These are phyloP conservation scores for Platichthys stellatus DNA, from an alignment of 2,113 vertebrate genomes.

Conservation along the genomic window DNA sequence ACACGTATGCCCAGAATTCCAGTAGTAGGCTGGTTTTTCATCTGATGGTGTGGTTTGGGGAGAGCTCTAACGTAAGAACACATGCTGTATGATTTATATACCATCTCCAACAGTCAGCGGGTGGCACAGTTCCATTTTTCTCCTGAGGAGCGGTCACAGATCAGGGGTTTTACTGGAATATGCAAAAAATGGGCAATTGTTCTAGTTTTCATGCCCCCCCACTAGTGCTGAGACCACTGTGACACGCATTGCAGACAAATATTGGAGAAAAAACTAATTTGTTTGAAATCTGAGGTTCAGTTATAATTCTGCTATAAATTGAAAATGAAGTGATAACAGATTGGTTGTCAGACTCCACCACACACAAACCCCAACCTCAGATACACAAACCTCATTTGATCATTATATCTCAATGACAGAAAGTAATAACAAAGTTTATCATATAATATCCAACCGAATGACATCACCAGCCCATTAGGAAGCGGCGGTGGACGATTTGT, in stretches of 20 bases:
- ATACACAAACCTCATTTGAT: constrained; percentile 3
- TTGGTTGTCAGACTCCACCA: constrained; percentile 2
- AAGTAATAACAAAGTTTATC: constrained; percentile 19
- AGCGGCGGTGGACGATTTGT: constrained; percentile 18
- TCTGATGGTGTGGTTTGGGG: constrained; percentile 17
- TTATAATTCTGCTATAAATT: background rate
- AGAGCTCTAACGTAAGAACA: constrained; percentile 32
- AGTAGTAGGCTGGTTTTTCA: constrained; percentile 19
- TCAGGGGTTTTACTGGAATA: constrained; percentile 12
- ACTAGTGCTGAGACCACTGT: background rate
- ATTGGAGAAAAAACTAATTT: background rate
- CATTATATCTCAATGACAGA: constrained; percentile 8
- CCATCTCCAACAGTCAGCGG: constrained; percentile 40
- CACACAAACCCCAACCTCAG: background rate
- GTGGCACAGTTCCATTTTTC: constrained; percentile 26
- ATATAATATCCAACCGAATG: constrained; percentile 10
- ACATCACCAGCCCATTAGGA: constrained; percentile 12
- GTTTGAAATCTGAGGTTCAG: background rate
- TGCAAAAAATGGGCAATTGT: background rate
- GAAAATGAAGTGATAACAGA: constrained; percentile 15
- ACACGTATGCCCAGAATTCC: constrained; percentile 13
- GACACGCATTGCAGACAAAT: background rate
- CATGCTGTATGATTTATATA: constrained; percentile 20
- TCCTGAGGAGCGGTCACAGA: constrained; percentile 19
- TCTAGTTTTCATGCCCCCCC: background rate